These are phyloP conservation scores for Desoria tigrina DNA, from an alignment of 2,888 invertebrate species.

Conservation along the genomic window DNA sequence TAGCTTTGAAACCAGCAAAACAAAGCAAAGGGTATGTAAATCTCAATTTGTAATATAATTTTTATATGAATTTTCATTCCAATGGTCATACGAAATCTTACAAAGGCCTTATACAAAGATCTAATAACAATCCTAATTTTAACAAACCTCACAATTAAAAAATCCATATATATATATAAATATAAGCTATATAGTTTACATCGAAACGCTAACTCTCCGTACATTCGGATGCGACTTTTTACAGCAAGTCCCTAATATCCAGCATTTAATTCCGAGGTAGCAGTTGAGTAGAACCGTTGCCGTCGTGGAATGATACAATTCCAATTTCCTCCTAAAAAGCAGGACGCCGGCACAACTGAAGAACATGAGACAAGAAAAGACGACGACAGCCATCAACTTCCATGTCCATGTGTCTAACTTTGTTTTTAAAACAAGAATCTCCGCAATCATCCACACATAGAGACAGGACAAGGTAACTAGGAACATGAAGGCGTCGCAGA, in stretches of 20 bases:
- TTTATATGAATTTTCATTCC: too few species aligned
- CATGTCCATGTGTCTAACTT: neutral
- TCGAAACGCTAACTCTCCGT: too few species aligned
- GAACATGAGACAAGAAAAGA: conserved; percentile 10
- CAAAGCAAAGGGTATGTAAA: too few species aligned
- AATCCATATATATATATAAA: too few species aligned
- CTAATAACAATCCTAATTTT: too few species aligned
- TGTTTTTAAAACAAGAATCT: neutral
- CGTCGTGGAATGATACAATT: conserved; percentile 17
- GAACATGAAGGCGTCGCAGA: conserved; percentile 13
- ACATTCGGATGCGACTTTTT: too few species aligned
- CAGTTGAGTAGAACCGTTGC: conserved; percentile 15
- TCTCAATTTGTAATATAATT: too few species aligned
- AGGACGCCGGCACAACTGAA: conserved; percentile 16
- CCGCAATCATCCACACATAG: conserved; percentile 16
- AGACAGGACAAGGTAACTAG: conserved; percentile 6
- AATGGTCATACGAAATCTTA: too few species aligned
- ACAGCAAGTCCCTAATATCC: conserved; percentile 1
- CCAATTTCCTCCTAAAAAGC: conserved; percentile 1
- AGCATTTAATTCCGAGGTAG: conserved; percentile 12
- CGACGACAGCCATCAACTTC: neutral
- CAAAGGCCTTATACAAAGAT: too few species aligned
- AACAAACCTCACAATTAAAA: too few species aligned
- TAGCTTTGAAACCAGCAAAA: too few species aligned
- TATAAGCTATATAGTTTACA: too few species aligned